Conservation (phyloP, 2,113 vertebrate genomes). For the Tragelaphus strepsiceros region DNA sequence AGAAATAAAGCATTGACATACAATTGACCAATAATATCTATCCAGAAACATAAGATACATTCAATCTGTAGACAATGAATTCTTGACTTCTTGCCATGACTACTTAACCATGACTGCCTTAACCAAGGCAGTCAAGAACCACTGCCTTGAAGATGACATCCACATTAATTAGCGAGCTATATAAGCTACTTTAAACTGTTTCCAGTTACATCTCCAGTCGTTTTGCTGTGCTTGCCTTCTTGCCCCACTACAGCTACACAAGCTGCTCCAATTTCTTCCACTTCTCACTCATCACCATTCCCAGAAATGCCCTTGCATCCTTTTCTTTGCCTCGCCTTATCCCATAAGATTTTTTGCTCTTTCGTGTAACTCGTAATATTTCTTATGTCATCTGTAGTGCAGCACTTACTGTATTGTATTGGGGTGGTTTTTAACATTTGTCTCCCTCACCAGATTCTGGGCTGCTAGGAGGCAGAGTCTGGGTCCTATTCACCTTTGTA, state of each 20-base stretch:
- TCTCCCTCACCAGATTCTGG: neutral
- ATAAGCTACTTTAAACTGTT: neutral
- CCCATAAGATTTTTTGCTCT: neutral
- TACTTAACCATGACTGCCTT: neutral
- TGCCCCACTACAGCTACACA: neutral
- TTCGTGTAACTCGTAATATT: neutral
- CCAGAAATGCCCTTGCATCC: neutral
- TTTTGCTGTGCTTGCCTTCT: neutral
- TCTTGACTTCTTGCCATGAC: neutral
- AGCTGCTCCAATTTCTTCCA: neutral
- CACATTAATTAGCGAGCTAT: neutral
- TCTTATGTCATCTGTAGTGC: neutral
- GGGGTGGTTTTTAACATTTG: neutral
- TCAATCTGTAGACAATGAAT: neutral
- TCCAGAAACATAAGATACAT: constrained; percentile 7
- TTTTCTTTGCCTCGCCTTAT: neutral
- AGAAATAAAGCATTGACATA: neutral
- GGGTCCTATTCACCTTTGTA: neutral
- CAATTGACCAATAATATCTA: neutral
- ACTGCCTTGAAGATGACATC: neutral
- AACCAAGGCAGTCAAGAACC: neutral
- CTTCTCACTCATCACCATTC: neutral
- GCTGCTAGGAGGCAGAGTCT: neutral
- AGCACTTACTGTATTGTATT: neutral
- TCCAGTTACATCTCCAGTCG: neutral